phyloP scores from a whole-genome alignment of 2,113 vertebrate genomes.

The Lichenostomus cassidix region DNA sequence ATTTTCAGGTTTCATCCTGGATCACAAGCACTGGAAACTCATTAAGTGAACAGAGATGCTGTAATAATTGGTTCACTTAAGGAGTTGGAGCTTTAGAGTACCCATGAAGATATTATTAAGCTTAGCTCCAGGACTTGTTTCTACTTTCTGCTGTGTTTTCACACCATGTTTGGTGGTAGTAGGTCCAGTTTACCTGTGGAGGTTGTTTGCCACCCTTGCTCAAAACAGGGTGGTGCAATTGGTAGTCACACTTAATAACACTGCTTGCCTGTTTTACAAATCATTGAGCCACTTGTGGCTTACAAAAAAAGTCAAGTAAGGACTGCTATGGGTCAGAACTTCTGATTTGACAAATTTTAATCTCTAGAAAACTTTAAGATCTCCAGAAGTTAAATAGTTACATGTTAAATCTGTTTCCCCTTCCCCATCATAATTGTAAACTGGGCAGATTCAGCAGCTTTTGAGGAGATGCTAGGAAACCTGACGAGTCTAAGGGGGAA shows the following conservation, averaged over 20 bases:
- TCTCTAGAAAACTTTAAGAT: background rate
- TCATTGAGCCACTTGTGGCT: background rate
- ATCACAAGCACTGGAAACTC: background rate
- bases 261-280: background rate
- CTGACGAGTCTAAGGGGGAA: background rate
- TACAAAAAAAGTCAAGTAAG: background rate
- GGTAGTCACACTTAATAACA: background rate
- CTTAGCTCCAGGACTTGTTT: background rate
- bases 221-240: background rate
- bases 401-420: background rate
- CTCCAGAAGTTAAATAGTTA: background rate
- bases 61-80: background rate
- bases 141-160: background rate
- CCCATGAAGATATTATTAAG: background rate
- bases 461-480: background rate
- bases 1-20: background rate
- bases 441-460: background rate
- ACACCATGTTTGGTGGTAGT: fast-evolving
- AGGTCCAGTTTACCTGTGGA: fast-evolving
- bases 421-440: background rate
- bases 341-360: background rate
- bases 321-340: background rate
- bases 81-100: background rate
- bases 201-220: background rate
- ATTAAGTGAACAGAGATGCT: background rate